Evolutionary conservation across 2,888 invertebrate genomes (phyloP), one percentile per base, ranked within the genome.

Genomic region (Dendrolimus pini): DNA sequence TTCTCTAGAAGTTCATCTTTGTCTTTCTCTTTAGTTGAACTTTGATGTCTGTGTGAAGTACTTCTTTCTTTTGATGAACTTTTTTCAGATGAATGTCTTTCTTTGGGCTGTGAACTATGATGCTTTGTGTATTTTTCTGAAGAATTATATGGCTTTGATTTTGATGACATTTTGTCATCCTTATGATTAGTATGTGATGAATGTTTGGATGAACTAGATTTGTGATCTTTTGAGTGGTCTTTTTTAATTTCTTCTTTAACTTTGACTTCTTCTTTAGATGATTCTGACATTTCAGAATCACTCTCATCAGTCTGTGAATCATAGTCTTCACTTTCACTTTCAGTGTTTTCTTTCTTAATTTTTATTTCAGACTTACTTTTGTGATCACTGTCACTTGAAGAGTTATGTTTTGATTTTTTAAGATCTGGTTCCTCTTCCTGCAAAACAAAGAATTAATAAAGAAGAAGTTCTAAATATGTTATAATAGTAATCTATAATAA

Each of bases 341-440:
- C 69, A 13, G 69, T 53, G 67, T 67, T 61, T 69, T 74, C 70
- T 81, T 80, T 66, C 12, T 47, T 47, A 47, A 10, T 9, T 47
- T 47, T 47, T 8, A 69, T 57, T 59, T 72, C 69, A 54, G 71
- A 59, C 64, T 75, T 79, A 58, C 66, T 72, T 62, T 75, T 77
- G 59, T 74, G 67, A 55, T 77, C 72, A 60, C 80, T 78, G 69
- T 82, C 78, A 72, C 75, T 83, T 58, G 73, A 73, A 66, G 74
- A 78, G 61, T 73, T 71, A 59, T 78, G 67, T 70, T 79, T 85
- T 54, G 72, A 76, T 66, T 81, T 84, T 62, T 85, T 86, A 54
- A 63, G 62, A 60, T 78, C 72, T 53, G 75, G 69, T 61, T 86
- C 80, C 62, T 89, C 88, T 57, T 89, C 86, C 88, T 89, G 64